A percentile compares a stretch with the other conserved stretches of the same genome.
phyloP scores from a whole-genome alignment of 1,140 invertebrate genomes.

The Zaprionus lachaisei region DNA sequence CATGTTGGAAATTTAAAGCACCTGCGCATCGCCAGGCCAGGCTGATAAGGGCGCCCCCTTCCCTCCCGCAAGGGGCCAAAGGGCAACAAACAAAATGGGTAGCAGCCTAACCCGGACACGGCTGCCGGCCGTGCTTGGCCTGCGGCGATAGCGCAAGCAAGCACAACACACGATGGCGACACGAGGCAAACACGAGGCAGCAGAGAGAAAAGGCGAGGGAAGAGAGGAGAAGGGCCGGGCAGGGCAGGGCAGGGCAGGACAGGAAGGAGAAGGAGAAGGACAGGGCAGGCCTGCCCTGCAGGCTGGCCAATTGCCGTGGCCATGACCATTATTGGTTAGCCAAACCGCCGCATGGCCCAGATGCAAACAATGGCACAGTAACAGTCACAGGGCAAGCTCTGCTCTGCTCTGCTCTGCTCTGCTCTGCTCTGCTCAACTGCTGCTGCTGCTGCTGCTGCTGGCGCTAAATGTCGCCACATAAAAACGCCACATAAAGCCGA shows the following conservation, averaged over 20 bases:
- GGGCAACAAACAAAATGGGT: slow-evolving; percentile 23
- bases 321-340: slow-evolving; percentile 76
- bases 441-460: slow-evolving; percentile 19
- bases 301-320: slow-evolving; percentile 66
- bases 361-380: slow-evolving; percentile 70
- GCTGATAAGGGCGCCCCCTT: slow-evolving; percentile 59
- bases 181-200: slow-evolving; percentile 5
- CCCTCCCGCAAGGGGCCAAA: slow-evolving; percentile 5
- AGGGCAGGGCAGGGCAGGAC: too few species aligned
- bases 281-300: slow-evolving; percentile 9
- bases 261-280: too few species aligned
- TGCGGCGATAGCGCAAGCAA: slow-evolving; percentile 57
- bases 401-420: slow-evolving; percentile 2
- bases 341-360: slow-evolving; percentile 70
- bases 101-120: neutral
- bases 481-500: slow-evolving; percentile 77
- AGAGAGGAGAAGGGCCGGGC: too few species aligned
- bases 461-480: slow-evolving; percentile 61
- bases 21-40: slow-evolving; percentile 54
- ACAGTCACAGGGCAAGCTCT: neutral
- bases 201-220: too few species aligned
- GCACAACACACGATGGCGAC: slow-evolving; percentile 25
- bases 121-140: slow-evolving; percentile 53
- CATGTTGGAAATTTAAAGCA: slow-evolving; percentile 77
- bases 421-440: too few species aligned